These are phyloP conservation scores for Riparia riparia DNA, from an alignment of 2,113 vertebrate genomes.

Conservation along the genomic window DNA sequence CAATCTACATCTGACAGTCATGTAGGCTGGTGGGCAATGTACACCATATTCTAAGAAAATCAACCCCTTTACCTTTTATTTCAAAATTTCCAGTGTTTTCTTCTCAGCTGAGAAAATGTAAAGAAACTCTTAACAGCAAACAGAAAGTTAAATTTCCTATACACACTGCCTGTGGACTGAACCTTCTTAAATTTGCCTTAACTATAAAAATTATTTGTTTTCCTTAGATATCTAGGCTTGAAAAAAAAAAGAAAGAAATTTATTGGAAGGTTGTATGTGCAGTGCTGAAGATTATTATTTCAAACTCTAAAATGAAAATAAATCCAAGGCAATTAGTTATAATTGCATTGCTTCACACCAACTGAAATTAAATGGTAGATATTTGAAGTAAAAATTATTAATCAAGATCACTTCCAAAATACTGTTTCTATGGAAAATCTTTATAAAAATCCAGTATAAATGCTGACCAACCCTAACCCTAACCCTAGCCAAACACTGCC, in stretches of 20 bases:
- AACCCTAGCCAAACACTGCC: constrained; percentile 65
- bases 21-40: neutral
- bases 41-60: neutral
- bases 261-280: neutral
- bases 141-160: neutral
- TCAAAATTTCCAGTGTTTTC: neutral
- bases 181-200: neutral
- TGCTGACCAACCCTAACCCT: constrained; percentile 70
- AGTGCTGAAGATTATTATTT: constrained; percentile 30
- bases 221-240: neutral
- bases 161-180: neutral
- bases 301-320: constrained; percentile 50
- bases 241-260: neutral
- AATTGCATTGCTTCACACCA: constrained; percentile 36
- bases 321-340: constrained; percentile 37
- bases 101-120: neutral
- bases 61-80: neutral
- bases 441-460: constrained; percentile 63
- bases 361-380: constrained; percentile 63
- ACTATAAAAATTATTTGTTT: neutral
- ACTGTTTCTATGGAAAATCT: constrained; percentile 61
- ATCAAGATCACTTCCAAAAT: constrained; percentile 57
- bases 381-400: constrained; percentile 67
- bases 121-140: neutral
- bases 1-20: constrained; percentile 39